These are phyloP conservation scores for Volucella bombylans DNA, from an alignment of 2,888 invertebrate species.

Conservation along the genomic window DNA sequence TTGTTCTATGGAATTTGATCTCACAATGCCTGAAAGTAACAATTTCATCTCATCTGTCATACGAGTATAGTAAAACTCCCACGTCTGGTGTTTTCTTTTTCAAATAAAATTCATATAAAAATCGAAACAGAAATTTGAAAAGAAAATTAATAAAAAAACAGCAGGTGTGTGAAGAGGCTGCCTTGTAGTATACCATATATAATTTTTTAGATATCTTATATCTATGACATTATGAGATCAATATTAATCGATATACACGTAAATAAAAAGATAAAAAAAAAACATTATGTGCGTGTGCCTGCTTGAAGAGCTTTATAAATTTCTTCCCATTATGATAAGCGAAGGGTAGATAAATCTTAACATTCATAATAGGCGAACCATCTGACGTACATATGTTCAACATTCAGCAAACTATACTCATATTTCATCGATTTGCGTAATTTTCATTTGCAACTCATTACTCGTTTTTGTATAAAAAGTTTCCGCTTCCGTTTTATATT, in stretches of 20 bases:
- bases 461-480: slow-evolving; percentile 22
- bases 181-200: neutral
- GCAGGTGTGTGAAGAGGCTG: no score
- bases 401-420: neutral
- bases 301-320: slow-evolving; percentile 46
- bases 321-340: slow-evolving; percentile 15
- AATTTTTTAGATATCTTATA: neutral
- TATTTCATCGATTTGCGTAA: slow-evolving; percentile 42
- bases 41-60: no score
- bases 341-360: slow-evolving; percentile 4
- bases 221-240: slow-evolving; percentile 35
- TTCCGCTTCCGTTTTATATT: slow-evolving; percentile 1
- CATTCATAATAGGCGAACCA: slow-evolving; percentile 35
- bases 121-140: no score
- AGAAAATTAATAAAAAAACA: no score
- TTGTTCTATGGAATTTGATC: neutral
- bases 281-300: slow-evolving; percentile 57
- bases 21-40: neutral
- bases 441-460: slow-evolving; percentile 51
- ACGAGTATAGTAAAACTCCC: no score
- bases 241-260: slow-evolving; percentile 3
- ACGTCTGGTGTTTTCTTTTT: no score
- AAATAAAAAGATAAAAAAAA: neutral
- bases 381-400: slow-evolving; percentile 1
- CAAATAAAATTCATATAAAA: no score